phyloP scores from a whole-genome alignment of 2,888 invertebrate genomes.

The Ethmia dodecea region DNA sequence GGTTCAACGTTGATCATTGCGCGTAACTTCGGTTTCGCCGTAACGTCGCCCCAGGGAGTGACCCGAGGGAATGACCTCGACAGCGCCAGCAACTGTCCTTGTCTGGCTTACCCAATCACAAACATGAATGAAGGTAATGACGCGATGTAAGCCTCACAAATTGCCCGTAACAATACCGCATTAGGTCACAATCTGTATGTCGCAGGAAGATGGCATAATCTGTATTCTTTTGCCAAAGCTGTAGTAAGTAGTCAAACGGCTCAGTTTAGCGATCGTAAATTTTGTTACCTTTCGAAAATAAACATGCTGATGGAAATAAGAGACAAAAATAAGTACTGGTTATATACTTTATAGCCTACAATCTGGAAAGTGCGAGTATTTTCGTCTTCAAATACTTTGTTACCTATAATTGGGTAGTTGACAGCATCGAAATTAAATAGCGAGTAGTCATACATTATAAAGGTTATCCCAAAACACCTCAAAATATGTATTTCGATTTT shows the following conservation, averaged over 20 bases:
- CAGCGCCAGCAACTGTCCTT: slow-evolving; percentile 39
- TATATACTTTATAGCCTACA: too few species aligned
- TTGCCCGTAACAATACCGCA: slow-evolving; percentile 57
- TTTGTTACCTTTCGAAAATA: too few species aligned
- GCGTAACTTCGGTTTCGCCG: slow-evolving; percentile 58
- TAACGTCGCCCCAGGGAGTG: slow-evolving; percentile 61
- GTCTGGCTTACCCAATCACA: slow-evolving; percentile 42
- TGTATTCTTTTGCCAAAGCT: slow-evolving; percentile 29
- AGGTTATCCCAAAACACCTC: too few species aligned
- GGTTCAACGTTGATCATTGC: slow-evolving; percentile 62
- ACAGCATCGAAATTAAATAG: too few species aligned
- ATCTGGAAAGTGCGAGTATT: too few species aligned
- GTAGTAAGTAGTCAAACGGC: background rate
- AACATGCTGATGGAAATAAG: too few species aligned
- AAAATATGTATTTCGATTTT: too few species aligned
- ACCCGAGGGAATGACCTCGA: slow-evolving; percentile 47
- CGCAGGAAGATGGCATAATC: slow-evolving; percentile 37
- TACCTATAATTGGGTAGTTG: too few species aligned
- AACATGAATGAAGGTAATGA: slow-evolving; percentile 45
- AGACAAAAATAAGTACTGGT: too few species aligned
- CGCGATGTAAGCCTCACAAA: slow-evolving; percentile 45
- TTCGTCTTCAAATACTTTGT: too few species aligned
- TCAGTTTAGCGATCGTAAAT: too few species aligned
- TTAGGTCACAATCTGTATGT: slow-evolving; percentile 50
- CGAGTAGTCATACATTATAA: too few species aligned